Base-by-base conservation (phyloP, 1,140 invertebrate species). In the Laodelphax striatellus region DNA sequence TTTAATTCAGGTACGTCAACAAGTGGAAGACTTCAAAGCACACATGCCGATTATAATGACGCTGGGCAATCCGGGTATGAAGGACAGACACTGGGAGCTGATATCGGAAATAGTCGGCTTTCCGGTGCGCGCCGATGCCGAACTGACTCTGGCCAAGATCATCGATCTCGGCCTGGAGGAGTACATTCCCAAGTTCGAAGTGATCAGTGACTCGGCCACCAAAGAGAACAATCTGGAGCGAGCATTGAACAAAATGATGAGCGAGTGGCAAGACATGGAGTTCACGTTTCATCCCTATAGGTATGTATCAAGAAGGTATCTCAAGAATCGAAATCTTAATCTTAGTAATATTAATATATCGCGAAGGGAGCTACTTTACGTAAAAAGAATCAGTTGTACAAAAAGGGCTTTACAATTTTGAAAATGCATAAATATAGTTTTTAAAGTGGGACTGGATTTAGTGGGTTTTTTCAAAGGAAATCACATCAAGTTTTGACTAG, bases 81-180 rank as follows among this genome's bases (percentile, higher is more conserved):
- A 96, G 69, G 82, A 83, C 11, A 80, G 94, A 10, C 95, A 98
- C 73, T 98, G 95, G 95, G 92, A 96, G 68, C 87, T 92, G 73
- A 86, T 98, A 11, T 95, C 92, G 0, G 93, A 97, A 67, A 90
- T 96, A 60, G 90, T 97, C 65, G 94, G 93, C 0, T 96, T 94
- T 72, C 90, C 92, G 0, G 87, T 98, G 21, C 83, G 85, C 66
- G 85, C 94, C 5, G 89, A 94, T 63, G 60, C 60, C 13, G 84
- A 87, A 16, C 80, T 92, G 60, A 92, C 90, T 1, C 74, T 98
- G 5, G 84, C 85, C 21, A 93, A 92, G 76, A 84, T 94, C n/a
- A 88, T 98, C 28, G 93, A 96, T 70, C 92, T 94, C 72, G 90
- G 92, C 58, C 74, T 98, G 17, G 88, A 88, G 21, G 90, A 95